A percentile compares a stretch with the other conserved stretches of the same genome.
These are phyloP conservation scores for Petrocephalus sullivani DNA, from an alignment of 2,797 vertebrate species.

Conservation along the genomic window DNA sequence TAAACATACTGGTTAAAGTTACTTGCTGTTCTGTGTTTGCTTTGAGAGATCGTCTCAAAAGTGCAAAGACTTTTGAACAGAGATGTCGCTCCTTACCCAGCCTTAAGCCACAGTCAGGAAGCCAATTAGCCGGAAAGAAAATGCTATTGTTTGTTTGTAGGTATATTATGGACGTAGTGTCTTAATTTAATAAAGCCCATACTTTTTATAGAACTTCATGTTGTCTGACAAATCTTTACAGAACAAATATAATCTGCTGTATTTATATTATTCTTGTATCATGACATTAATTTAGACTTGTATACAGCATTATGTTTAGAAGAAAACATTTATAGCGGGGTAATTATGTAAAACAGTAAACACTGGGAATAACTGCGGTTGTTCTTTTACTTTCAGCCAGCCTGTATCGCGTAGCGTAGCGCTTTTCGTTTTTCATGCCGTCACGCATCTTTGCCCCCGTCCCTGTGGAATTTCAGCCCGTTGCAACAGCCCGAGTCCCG, in stretches of 20 bases:
- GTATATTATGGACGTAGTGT: not conserved
- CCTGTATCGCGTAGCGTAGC: not conserved
- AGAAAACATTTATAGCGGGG: not conserved
- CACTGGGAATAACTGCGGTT: not conserved
- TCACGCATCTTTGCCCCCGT: not conserved
- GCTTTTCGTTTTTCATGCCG: conserved; percentile 19
- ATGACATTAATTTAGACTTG: not conserved
- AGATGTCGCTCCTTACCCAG: not conserved
- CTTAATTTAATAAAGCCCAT: not conserved
- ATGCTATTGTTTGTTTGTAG: not conserved
- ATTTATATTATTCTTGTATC: not conserved
- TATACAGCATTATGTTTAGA: not conserved
- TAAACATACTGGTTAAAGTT: conserved; percentile 5
- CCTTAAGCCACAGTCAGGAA: not conserved
- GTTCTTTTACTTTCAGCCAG: not conserved
- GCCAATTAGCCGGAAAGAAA: not conserved
- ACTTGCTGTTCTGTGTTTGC: conserved; percentile 24
- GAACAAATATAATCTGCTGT: not conserved
- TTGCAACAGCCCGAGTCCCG: conserved; percentile 17
- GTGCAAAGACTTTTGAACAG: not conserved
- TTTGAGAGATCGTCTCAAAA: conserved; percentile 37
- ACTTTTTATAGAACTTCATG: not conserved
- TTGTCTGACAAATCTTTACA: not conserved
- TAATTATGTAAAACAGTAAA: not conserved
- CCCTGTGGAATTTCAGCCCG: conserved; percentile 21